Base-by-base conservation (phyloP, 2,888 invertebrate species). In the Pilophorus perplexus region DNA sequence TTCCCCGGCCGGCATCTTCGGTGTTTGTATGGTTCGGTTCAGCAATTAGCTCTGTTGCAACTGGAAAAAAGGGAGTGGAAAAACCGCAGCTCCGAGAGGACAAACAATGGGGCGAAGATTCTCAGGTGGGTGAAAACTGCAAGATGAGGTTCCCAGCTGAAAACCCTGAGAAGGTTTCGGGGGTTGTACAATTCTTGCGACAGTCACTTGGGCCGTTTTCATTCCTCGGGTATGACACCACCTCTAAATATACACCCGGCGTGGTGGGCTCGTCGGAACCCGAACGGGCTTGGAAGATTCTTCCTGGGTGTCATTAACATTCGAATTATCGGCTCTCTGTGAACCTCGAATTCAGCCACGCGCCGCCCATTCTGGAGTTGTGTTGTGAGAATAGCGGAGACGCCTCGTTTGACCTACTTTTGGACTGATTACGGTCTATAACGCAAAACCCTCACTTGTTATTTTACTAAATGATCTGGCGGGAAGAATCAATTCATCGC, bases 161-260 rank as follows among this genome's bases (percentile, higher is more conserved):
- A 14, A 28, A 52, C 27, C 33, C 28, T 27, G 33, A 27, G 52
- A 33, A 52, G 52, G 18, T 28, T 52, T n/a, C 18, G 52, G n/a
- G n/a, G n/a, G 55, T 57, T 57, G 55, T 57, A 57, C 55, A 57
- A 57, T 57, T 57, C 55, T 57, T 57, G 25, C 55, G 23, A 40
- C 37, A 57, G 27, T n/a, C n/a, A 38, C 23, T 20, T 28, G 38
- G 38, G 38, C 23, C 52, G 27, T 22, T 27, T 25, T 20, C 55
- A 57, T 57, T 57, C 55, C 38, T 10, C 8, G 25, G 33, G n/a
- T 37, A 6, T 57, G 55, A 57, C 55, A 38, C 55, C 55, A 57
- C 55, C 38, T 23, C 37, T 57, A 57, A 57, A 57, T 38, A 57
- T 57, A 57, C n/a, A n/a, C 55, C 55, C 52, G 28, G 16, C 52